Percentiles rank a stretch among this genome's conserved stretches.
Conservation (phyloP, 2,888 invertebrate genomes). For the Euphydryas editha region DNA sequence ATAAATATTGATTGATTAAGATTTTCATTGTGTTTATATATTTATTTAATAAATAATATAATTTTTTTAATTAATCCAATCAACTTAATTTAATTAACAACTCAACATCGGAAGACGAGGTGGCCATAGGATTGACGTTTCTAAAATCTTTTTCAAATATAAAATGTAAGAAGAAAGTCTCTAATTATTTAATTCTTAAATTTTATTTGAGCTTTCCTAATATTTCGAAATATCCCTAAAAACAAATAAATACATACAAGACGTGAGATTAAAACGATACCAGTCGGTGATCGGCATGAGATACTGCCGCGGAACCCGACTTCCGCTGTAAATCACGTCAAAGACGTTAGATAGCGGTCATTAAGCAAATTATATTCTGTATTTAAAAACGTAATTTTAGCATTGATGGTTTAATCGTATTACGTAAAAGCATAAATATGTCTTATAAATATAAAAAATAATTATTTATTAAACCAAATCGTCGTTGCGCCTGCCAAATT, state of each 20-base stretch:
- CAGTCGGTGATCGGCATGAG: constrained; percentile 29
- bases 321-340: constrained; percentile 45
- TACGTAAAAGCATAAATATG: not conserved
- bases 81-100: too few relatives aligned
- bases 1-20: too few relatives aligned
- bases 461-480: too few relatives aligned
- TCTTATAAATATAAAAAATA: not conserved
- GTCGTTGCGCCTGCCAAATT: too few relatives aligned
- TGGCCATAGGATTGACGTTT: too few relatives aligned
- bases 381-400: constrained; percentile 5
- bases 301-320: constrained; percentile 42
- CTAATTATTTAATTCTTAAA: not conserved
- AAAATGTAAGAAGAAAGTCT: not conserved
- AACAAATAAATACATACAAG: constrained; percentile 13
- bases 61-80: too few relatives aligned
- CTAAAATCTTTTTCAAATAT: too few relatives aligned
- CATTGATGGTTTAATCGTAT: not conserved
- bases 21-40: too few relatives aligned
- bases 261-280: constrained; percentile 42
- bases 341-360: constrained; percentile 33
- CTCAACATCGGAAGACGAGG: too few relatives aligned
- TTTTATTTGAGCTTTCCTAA: not conserved
- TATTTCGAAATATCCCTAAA: not conserved
- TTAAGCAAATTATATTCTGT: constrained; percentile 32
- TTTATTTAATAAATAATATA: too few relatives aligned